Evolutionary conservation across 2,113 vertebrate genomes (phyloP).

Genomic region (Pedetes capensis): DNA sequence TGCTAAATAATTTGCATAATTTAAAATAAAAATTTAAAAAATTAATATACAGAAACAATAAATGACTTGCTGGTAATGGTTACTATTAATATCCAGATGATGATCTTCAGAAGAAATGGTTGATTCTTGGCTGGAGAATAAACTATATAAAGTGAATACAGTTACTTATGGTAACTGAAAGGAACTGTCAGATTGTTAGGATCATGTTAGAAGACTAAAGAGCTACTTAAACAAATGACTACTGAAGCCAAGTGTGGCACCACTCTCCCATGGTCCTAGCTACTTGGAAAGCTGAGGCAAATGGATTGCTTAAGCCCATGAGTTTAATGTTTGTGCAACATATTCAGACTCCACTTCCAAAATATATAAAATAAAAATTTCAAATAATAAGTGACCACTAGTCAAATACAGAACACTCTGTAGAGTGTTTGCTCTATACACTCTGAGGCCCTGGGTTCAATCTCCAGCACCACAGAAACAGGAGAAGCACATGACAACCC

Average conservation of each 20-base stretch:
- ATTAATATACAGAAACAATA: background rate
- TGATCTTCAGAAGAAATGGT: background rate
- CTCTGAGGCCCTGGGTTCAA: too few species aligned
- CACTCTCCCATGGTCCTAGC: background rate
- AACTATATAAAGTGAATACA: background rate
- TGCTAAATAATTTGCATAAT: background rate
- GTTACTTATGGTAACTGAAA: background rate
- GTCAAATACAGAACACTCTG: background rate
- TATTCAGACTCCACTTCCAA: background rate
- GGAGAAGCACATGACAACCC: too few species aligned
- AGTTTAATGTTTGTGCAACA: background rate
- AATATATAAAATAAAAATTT: background rate
- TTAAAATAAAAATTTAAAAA: background rate
- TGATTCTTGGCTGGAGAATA: background rate
- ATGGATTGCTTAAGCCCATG: background rate
- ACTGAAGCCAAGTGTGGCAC: background rate
- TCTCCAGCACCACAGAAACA: too few species aligned
- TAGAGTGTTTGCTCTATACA: too few species aligned
- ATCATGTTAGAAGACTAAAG: background rate
- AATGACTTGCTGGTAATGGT: background rate
- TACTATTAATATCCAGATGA: background rate
- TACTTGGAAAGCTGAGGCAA: too few species aligned
- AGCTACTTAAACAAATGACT: background rate
- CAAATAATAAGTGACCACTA: background rate
- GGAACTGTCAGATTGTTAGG: background rate